Evolutionary conservation across 2,888 invertebrate species (phyloP).

Genomic region (Pristionchus japonicus): DNA sequence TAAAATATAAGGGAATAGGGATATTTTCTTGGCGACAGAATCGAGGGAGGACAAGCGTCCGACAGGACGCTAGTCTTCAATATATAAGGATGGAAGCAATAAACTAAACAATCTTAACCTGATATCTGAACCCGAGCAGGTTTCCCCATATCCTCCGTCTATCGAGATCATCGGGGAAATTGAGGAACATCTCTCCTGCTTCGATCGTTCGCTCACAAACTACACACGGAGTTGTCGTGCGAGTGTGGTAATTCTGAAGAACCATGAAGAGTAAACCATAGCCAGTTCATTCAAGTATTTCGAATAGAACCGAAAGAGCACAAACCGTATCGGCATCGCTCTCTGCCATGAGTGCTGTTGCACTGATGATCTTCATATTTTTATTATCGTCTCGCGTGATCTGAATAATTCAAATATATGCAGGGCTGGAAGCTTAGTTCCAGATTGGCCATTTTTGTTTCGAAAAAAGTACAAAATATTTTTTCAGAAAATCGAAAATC

Average conservation of each 20-base stretch:
- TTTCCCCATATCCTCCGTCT: conserved; percentile 63
- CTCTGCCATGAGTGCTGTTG: conserved; percentile 3
- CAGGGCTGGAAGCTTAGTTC: too few species aligned
- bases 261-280: background rate
- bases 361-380: conserved; percentile 39
- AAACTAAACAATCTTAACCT: conserved; percentile 46
- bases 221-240: conserved; percentile 49
- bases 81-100: too few species aligned
- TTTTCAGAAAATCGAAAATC: too few species aligned
- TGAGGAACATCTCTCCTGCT: conserved; percentile 61
- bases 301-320: too few species aligned
- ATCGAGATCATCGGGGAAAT: conserved; percentile 65
- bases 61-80: too few species aligned
- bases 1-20: too few species aligned
- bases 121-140: conserved; percentile 63
- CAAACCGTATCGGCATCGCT: conserved; percentile 42
- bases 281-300: background rate
- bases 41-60: too few species aligned
- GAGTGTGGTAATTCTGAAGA: conserved; percentile 46
- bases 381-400: background rate
- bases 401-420: background rate
- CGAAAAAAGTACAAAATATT: too few species aligned
- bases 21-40: too few species aligned
- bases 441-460: too few species aligned
- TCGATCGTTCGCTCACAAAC: conserved; percentile 58